Percentiles rank a stretch among this genome's conserved stretches.
These are phyloP conservation scores for Trisateles emortualis DNA, from an alignment of 2,888 invertebrate species.

Conservation along the genomic window DNA sequence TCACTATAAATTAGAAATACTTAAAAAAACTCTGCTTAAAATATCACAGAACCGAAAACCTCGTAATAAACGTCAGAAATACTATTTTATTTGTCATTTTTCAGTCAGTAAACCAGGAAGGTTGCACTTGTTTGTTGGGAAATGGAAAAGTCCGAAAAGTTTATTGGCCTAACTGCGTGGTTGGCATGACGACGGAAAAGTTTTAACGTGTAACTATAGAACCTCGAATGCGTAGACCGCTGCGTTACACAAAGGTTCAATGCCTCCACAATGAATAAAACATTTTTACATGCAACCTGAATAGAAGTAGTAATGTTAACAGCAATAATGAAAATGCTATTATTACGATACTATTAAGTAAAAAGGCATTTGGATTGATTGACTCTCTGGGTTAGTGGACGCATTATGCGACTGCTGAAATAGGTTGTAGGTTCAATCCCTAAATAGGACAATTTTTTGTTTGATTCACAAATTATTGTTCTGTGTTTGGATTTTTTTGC, in stretches of 20 bases:
- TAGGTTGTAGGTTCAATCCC: no score
- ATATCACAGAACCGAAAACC: conserved; percentile 59
- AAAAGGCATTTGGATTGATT: not conserved
- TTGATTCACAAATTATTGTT: no score
- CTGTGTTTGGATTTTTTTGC: no score
- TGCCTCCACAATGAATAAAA: conserved; percentile 39
- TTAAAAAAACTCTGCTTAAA: conserved; percentile 18
- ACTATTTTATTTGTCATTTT: conserved; percentile 49
- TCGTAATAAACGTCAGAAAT: conserved; percentile 34
- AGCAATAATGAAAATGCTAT: conserved; percentile 14
- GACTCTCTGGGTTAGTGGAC: no score
- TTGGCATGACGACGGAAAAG: conserved; percentile 62
- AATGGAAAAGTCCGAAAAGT: conserved; percentile 63
- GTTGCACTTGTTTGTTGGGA: conserved; percentile 53
- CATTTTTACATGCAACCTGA: conserved; percentile 32
- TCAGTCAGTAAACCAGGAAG: conserved; percentile 51
- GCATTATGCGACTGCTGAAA: no score
- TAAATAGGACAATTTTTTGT: no score
- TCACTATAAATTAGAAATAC: conserved; percentile 28
- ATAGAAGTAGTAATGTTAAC: conserved; percentile 28
- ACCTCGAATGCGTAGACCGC: conserved; percentile 32
- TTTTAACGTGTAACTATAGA: conserved; percentile 40
- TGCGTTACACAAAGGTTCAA: conserved; percentile 41
- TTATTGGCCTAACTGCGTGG: conserved; percentile 79
- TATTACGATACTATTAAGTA: conserved; percentile 8